Conservation (phyloP, 1,140 invertebrate genomes). For the Thereuonema tuberculata region DNA sequence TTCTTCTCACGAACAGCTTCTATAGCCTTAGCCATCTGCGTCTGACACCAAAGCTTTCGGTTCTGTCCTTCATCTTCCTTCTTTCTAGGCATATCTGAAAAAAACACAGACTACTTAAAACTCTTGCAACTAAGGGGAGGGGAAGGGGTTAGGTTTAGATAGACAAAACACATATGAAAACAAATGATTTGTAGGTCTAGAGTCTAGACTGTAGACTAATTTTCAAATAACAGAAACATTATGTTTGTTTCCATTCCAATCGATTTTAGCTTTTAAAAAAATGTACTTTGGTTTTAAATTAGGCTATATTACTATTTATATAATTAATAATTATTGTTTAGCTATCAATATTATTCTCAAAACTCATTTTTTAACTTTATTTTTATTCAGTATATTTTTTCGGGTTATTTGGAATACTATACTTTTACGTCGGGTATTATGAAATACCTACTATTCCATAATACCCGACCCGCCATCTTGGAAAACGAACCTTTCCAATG, state of each 20-base stretch:
- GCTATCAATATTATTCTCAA: not conserved
- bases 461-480: not conserved
- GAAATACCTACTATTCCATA: too few species aligned
- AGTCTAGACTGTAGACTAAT: not conserved
- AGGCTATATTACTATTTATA: not conserved
- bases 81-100: not conserved
- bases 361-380: not conserved
- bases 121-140: too few species aligned
- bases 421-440: too few species aligned
- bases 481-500: not conserved
- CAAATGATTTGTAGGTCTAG: not conserved
- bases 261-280: not conserved
- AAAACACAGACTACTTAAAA: not conserved
- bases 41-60: not conserved
- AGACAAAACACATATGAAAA: not conserved
- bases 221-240: not conserved
- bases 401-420: not conserved
- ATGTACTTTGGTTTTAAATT: not conserved
- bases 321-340: not conserved
- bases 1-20: conserved; percentile 10
- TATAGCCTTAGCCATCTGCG: not conserved
- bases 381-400: not conserved
- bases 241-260: not conserved
- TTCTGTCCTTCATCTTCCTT: not conserved
- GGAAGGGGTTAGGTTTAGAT: not conserved